Conservation (phyloP, 2,888 invertebrate genomes). For the Troides aeacus region DNA sequence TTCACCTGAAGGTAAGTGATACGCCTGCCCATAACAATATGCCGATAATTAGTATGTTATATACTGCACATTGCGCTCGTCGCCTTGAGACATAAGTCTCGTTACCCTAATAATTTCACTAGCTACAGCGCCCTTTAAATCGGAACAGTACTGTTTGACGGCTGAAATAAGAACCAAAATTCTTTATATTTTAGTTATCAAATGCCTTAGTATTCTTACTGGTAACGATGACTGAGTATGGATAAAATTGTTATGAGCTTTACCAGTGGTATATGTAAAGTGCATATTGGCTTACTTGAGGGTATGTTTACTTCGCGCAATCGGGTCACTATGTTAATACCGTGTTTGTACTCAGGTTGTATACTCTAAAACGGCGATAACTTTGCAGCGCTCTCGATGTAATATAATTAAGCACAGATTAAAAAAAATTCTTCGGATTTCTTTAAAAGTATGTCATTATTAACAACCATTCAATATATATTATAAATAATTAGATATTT, state of each 20-base stretch:
- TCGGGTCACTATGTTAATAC: slow-evolving; percentile 29
- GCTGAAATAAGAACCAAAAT: too few species aligned
- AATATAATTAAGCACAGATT: slow-evolving; percentile 16
- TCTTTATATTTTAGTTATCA: too few species aligned
- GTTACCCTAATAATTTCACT: too few species aligned
- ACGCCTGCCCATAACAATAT: too few species aligned
- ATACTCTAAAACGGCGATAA: slow-evolving; percentile 12
- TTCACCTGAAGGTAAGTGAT: too few species aligned
- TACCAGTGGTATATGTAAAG: slow-evolving; percentile 15
- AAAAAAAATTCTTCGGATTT: slow-evolving; percentile 27
- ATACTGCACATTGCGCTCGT: too few species aligned
- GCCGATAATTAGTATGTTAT: too few species aligned
- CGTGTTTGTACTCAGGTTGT: slow-evolving; percentile 14
- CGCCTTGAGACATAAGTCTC: too few species aligned
- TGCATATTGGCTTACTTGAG: slow-evolving; percentile 10
- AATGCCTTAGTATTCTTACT: not conserved
- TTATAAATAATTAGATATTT: too few species aligned
- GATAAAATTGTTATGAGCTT: slow-evolving; percentile 21
- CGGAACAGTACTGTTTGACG: too few species aligned
- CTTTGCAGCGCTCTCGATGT: not conserved
- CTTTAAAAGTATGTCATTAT: slow-evolving; percentile 10
- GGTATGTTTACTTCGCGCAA: slow-evolving; percentile 16
- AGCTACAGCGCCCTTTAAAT: too few species aligned
- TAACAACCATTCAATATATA: not conserved
- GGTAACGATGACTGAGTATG: slow-evolving; percentile 13